Evolutionary conservation across 2,888 invertebrate genomes (phyloP).

Genomic region (Anoplius nigerrimus): DNA sequence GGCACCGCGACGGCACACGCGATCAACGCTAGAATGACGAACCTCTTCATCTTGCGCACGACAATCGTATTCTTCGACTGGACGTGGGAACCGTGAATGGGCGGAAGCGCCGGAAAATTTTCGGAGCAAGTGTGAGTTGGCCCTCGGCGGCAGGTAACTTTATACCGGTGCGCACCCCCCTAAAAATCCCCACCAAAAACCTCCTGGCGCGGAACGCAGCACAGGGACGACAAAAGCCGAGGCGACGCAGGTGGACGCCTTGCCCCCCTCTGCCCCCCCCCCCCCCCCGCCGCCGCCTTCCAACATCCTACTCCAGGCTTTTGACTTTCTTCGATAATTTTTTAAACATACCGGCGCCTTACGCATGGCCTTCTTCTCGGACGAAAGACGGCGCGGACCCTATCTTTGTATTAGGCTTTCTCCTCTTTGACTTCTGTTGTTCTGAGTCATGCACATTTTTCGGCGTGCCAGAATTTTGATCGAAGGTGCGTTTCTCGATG

Average conservation of each 20-base stretch:
- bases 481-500: too few species aligned
- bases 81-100: too few species aligned
- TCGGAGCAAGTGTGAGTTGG: conserved; percentile 72
- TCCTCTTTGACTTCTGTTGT: conserved; percentile 20
- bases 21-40: conserved; percentile 65
- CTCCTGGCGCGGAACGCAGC: conserved; percentile 38
- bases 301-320: too few species aligned
- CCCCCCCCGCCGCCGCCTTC: too few species aligned
- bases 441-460: too few species aligned
- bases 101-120: conserved; percentile 62
- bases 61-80: too few species aligned
- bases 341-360: conserved; percentile 70
- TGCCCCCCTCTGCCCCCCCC: too few species aligned
- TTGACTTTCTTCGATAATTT: conserved; percentile 73
- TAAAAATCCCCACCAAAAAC: conserved; percentile 55
- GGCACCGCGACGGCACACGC: conserved; percentile 72
- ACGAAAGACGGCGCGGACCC: conserved; percentile 40
- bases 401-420: conserved; percentile 24
- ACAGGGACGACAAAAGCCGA: conserved; percentile 32
- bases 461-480: too few species aligned
- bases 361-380: conserved; percentile 24
- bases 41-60: conserved; percentile 73
- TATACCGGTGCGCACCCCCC: conserved; percentile 68
- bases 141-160: conserved; percentile 71
- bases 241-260: conserved; percentile 15